Conservation (phyloP, 2,888 invertebrate species). For the Drosophila monieri region DNA sequence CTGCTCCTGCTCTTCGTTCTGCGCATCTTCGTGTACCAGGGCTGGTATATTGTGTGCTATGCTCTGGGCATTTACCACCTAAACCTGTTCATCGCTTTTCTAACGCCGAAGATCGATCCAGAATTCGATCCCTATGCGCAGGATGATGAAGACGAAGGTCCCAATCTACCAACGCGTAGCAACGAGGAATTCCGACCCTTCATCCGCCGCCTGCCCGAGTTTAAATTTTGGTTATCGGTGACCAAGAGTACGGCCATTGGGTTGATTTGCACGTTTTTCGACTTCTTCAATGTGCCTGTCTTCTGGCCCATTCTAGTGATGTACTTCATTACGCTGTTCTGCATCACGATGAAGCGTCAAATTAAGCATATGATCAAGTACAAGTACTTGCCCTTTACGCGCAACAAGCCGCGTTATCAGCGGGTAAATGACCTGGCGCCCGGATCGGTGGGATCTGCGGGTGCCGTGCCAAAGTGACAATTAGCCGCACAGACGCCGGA, state of each 20-base stretch:
- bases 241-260: constrained; percentile 96
- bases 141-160: constrained; percentile 91
- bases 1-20: constrained; percentile 90
- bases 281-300: constrained; percentile 99
- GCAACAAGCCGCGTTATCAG: constrained; percentile 98
- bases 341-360: constrained; percentile 99
- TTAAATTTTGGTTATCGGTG: constrained; percentile 99
- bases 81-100: constrained; percentile 99
- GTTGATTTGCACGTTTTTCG: constrained; percentile 96
- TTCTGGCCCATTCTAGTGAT: constrained; percentile 99
- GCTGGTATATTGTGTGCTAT: constrained; percentile 99
- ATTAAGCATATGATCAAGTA: constrained; percentile 99
- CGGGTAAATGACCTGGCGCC: constrained; percentile 84
- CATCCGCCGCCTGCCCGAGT: constrained; percentile 97
- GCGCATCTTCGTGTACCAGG: constrained; percentile 94
- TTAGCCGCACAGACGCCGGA: constrained; percentile 84
- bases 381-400: constrained; percentile 98
- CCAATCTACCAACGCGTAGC: constrained; percentile 96
- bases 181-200: constrained; percentile 99
- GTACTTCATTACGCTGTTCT: constrained; percentile 99
- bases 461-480: constrained; percentile 84
- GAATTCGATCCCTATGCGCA: constrained; percentile 91
- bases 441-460: constrained; percentile 33
- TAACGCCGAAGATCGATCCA: constrained; percentile 99
- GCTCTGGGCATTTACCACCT: constrained; percentile 99